A percentile compares a stretch with the other conserved stretches of the same genome.
phyloP scores from a whole-genome alignment of 2,888 invertebrate species.

The Acanthacorydalis orientalis region DNA sequence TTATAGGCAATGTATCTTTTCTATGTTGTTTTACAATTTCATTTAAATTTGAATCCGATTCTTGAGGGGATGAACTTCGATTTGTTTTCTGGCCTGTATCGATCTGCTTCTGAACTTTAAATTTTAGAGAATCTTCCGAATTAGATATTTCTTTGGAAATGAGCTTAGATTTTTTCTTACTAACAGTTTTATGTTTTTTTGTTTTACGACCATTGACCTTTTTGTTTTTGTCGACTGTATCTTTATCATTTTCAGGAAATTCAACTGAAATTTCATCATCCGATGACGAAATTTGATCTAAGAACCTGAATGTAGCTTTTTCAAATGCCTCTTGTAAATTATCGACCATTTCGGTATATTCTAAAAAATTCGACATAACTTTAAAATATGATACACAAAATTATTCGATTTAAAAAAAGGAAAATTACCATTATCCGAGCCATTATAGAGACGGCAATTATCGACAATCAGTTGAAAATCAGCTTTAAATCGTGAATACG shows the following conservation, averaged over 20 bases:
- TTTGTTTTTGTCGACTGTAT: background rate
- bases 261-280: constrained; percentile 61
- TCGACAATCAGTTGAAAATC: constrained; percentile 87
- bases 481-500: constrained; percentile 62
- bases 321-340: constrained; percentile 69
- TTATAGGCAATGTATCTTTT: background rate
- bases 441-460: constrained; percentile 84
- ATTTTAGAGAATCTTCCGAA: too few relatives aligned
- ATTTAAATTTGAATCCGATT: constrained; percentile 11
- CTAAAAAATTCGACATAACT: constrained; percentile 29
- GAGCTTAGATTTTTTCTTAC: constrained; percentile 17
- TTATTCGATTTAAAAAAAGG: constrained; percentile 13
- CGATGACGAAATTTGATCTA: constrained; percentile 63
- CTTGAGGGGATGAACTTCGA: background rate
- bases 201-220: constrained; percentile 1
- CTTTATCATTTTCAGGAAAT: constrained; percentile 27
- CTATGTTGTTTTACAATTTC: constrained; percentile 18
- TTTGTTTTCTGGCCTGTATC: background rate
- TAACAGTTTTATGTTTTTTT: constrained; percentile 5
- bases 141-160: too few relatives aligned
- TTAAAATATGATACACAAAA: background rate
- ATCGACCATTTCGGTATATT: constrained; percentile 78
- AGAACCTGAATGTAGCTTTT: constrained; percentile 63
- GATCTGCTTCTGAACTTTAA: too few relatives aligned
- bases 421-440: constrained; percentile 67